Base-by-base conservation (phyloP, 2,113 vertebrate genomes). In the Gymnobelideus leadbeateri region DNA sequence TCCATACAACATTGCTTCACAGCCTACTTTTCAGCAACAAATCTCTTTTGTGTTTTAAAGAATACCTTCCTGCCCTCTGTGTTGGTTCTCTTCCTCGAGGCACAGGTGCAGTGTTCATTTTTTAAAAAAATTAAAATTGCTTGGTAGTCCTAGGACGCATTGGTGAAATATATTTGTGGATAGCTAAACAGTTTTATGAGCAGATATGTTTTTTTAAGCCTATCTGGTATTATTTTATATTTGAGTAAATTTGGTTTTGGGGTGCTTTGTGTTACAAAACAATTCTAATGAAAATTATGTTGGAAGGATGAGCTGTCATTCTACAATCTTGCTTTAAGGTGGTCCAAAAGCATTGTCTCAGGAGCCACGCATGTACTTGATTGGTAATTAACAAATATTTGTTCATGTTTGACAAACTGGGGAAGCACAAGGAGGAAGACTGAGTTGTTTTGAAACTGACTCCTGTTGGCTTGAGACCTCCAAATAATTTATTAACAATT, bases 11-110 rank as follows among this genome's bases (percentile, higher is more conserved):
- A 92, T 96, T 92, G 84, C 89, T 94, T n/a, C 89, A 46, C 24
- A 93, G n/a, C 51, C 92, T 19, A n/a, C 24, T 24, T 92, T 95
- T 96, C 91, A 90, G n/a, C 52, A 92, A 95, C 91, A 53, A 54
- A 90, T 94, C 90, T 93, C 68, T 91, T 91, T 51, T 94, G n/a
- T 54, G 91, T 89, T 90, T 92, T 94, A 23, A 92, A n/a, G 11
- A 93, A 52, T 95, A 95, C 9, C 46, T 55, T 94, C 24, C 94
- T 84, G 68, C 68, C 23, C 43, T 84, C 68, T 84, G n/a, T 43
- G 23, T 43, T 84, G 68, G 16, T 84, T 23, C n/a, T 43, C 68
- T 77, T n/a, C 37, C n/a, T 84, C 68, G 8, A 84, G 68, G 68
- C 43, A 84, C 68, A 84, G 68, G 43, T 84, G 68, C 68, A 84